Conservation (phyloP, 2,888 invertebrate species). For the Bhutanitis thaidina region DNA sequence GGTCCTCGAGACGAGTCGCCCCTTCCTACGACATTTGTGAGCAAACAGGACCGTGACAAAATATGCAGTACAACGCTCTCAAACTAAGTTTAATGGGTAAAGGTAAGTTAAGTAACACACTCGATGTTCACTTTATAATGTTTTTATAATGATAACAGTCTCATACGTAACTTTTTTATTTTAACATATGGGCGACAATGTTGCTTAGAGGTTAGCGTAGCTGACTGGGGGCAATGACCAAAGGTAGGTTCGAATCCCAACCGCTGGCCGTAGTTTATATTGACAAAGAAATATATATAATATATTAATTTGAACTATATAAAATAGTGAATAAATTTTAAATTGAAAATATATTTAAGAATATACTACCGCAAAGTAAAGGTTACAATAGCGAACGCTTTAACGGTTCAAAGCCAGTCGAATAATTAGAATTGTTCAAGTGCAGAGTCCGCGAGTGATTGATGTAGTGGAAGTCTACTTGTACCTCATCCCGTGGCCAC, state of each 20-base stretch:
- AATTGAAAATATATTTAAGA: too few species aligned
- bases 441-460: constrained; percentile 76
- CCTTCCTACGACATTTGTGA: constrained; percentile 52
- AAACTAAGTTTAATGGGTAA: constrained; percentile 34
- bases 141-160: too few species aligned
- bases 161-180: too few species aligned
- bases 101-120: constrained; percentile 11
- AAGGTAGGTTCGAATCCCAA: too few species aligned
- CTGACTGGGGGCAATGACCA: too few species aligned
- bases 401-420: constrained; percentile 54
- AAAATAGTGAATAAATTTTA: too few species aligned
- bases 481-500: constrained; percentile 32
- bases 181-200: too few species aligned
- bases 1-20: constrained; percentile 63
- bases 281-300: too few species aligned
- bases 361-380: constrained; percentile 11
- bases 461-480: constrained; percentile 73
- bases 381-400: constrained; percentile 44
- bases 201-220: too few species aligned
- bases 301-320: too few species aligned
- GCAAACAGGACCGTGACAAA: constrained; percentile 61
- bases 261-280: too few species aligned
- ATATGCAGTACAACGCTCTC: constrained; percentile 50
- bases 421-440: constrained; percentile 78
- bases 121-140: not conserved